These are phyloP conservation scores for Chirona hameri DNA, from an alignment of 2,888 invertebrate species.

Conservation along the genomic window DNA sequence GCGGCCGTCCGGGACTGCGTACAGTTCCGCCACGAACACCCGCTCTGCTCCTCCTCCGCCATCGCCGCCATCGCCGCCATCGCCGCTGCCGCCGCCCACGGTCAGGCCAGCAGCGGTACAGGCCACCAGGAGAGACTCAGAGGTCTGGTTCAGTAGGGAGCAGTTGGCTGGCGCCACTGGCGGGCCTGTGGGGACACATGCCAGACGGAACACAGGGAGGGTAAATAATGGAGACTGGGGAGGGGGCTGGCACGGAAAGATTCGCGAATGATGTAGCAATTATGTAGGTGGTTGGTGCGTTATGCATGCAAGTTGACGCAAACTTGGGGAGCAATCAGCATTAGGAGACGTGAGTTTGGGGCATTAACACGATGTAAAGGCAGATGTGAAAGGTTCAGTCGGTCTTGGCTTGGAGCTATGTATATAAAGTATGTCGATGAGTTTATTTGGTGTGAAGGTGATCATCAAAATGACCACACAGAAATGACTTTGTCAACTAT, in stretches of 20 bases:
- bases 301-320: neutral
- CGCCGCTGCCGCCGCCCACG: neutral
- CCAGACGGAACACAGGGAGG: neutral
- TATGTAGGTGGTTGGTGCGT: neutral
- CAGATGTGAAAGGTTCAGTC: too few relatives aligned
- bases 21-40: neutral
- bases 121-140: neutral
- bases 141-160: neutral
- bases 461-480: too few relatives aligned
- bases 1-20: neutral
- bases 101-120: too few relatives aligned
- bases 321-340: too few relatives aligned
- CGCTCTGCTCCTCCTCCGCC: neutral
- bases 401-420: too few relatives aligned
- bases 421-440: too few relatives aligned
- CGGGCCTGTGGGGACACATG: neutral
- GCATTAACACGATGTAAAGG: too few relatives aligned
- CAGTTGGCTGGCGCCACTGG: neutral
- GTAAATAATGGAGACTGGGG: neutral
- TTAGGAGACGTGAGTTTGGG: too few relatives aligned
- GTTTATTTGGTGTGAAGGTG: too few relatives aligned
- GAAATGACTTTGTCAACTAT: too few relatives aligned
- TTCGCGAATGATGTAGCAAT: neutral
- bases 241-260: neutral
- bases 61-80: neutral